Base-by-base conservation (phyloP, 2,113 vertebrate genomes). In the Upupa epops region DNA sequence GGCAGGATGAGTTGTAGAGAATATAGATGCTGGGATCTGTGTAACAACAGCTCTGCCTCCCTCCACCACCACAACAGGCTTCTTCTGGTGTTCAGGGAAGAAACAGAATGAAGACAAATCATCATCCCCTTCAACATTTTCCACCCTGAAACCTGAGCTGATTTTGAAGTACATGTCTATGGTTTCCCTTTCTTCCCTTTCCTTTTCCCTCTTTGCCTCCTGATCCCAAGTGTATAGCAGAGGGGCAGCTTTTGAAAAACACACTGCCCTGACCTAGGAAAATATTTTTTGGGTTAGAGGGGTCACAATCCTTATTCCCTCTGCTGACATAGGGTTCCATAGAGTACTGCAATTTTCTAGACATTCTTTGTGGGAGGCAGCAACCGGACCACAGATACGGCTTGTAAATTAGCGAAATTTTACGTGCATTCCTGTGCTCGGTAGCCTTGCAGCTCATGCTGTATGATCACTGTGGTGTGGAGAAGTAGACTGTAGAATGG, bases 241-340 rank as follows among this genome's bases (percentile, higher is more conserved):
- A 46, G 52, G 46, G 16, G 63, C 61, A 79, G 88, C 79, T 85
- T 85, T 46, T 73, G 82, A 76, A 93, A 89, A 17, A 10, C 34
- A 59, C 48, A 7, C 37, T 42, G 34, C 21, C 21, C 34, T 45
- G 64, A 86, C 17, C 48, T n/a, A 29, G 56, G 85, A 60, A 74
- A 86, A 73, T 21, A 54, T 68, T 66, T 63, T 52, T n/a, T n/a
- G n/a, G 8, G n/a, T 7, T 60, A 61, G 25, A 45, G 78, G 31
- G 65, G 52, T 75, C 86, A 74, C 37, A 64, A 88, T 64, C 72
- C 40, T 19, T 49, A 77, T 90, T 26, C 65, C 31, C 34, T 42
- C 52, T 36, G 60, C 56, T 0, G 1, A 86, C 28, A 73, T 20
- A 3, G 37, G 48, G 34, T 29, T 34, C 68, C 76, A 48, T 56